These are phyloP conservation scores for Lepus oiostolus DNA, from an alignment of 2,797 vertebrate species.

Conservation along the genomic window DNA sequence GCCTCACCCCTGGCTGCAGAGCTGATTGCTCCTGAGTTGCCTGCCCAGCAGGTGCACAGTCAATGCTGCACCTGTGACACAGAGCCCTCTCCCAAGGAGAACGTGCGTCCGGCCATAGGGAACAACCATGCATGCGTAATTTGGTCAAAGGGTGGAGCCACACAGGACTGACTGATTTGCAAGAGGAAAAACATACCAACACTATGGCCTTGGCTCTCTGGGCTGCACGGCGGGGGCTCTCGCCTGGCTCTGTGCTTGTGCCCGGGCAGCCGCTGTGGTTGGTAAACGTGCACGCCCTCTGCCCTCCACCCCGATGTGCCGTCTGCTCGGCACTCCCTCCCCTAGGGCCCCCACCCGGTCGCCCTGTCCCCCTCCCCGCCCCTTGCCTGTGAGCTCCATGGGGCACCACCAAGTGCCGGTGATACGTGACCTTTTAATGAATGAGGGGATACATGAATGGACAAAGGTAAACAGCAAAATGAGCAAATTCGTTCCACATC, in stretches of 20 bases:
- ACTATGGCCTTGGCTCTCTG: neutral
- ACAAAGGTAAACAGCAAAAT: neutral
- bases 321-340: neutral
- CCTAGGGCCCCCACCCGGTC: no score
- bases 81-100: neutral
- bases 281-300: neutral
- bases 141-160: slow-evolving; percentile 6
- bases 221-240: neutral
- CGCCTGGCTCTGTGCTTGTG: neutral
- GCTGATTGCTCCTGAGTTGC: neutral
- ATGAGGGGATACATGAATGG: neutral
- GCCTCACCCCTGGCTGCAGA: neutral
- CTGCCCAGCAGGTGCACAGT: neutral
- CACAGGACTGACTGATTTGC: neutral
- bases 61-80: neutral
- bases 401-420: neutral
- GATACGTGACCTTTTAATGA: neutral
- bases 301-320: no score
- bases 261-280: neutral
- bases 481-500: neutral
- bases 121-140: neutral
- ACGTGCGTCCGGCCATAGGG: neutral
- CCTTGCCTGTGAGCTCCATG: accelerated
- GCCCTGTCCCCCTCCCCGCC: no score
- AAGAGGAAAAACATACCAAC: neutral